Evolutionary conservation across 2,113 vertebrate species (phyloP), one percentile per base, ranked within the genome.

Genomic region (Corythornis vintsioides): DNA sequence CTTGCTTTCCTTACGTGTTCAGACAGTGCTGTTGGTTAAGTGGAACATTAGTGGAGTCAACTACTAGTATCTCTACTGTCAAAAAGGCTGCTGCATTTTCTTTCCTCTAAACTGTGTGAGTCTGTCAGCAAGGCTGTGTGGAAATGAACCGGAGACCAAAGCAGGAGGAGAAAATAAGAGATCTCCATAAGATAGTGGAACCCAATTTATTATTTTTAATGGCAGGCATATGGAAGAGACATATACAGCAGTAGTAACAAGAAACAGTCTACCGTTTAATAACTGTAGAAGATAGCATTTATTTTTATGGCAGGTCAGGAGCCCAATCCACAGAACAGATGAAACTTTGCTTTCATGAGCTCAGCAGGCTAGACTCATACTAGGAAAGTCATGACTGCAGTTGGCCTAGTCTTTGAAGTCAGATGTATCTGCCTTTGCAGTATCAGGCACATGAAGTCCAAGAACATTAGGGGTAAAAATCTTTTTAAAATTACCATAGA

Each of bases 201-300:
- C 33, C 3, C 71, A 91, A 85, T 96, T 94, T 84, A 96, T 93
- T 95, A 86, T 78, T 92, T 95, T 92, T 95, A 96, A 92, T 87
- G 89, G 80, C 81, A 89, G 90, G 81, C 93, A 94, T 50, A 89
- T 92, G 91, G 90, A 79, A 89, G 55, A 83, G 70, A 85, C 2
- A 0, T 70, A 92, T 55, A 81, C 73, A 64, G 42, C 86, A 69
- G 88, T 28, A 88, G 74, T 93, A 92, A 95, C 91, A 89, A 93
- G 94, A 96, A 94, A 93, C 88, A 95, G 88, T 89, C 80, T 89
- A 24, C 74, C 25, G 76, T 73, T 92, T 93, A 94, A 93, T 94
- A 96, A 83, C 13, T 9, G 75, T 83, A 93, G 71, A 93, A 84
- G 78, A 94, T 55, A 96, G 84, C 78, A 74, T 93, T 95, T 63